Conservation (phyloP, 1,140 invertebrate species). For the Drepana arcuata region DNA sequence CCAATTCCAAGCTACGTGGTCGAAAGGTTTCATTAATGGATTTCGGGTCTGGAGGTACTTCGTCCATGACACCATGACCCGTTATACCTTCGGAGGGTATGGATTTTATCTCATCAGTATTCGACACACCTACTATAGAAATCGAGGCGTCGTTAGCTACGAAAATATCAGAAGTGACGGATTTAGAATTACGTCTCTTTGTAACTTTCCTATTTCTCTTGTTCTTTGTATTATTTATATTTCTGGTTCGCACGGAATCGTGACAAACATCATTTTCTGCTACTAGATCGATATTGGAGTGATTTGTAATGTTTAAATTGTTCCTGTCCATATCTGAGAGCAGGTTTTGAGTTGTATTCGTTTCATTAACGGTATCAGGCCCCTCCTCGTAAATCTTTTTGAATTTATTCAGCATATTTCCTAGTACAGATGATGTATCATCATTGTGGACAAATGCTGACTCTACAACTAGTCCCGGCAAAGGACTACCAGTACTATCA, state of each 20-base stretch:
- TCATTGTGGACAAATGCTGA: slow-evolving; percentile 10
- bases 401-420: slow-evolving; percentile 33
- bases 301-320: too few relatives aligned
- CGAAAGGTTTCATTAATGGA: slow-evolving; percentile 18
- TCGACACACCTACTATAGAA: too few relatives aligned
- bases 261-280: too few relatives aligned
- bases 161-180: too few relatives aligned
- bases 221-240: too few relatives aligned
- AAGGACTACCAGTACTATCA: slow-evolving; percentile 33
- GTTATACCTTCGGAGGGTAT: slow-evolving; percentile 40
- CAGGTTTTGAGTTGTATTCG: slow-evolving; percentile 33
- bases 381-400: slow-evolving; percentile 27
- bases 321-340: slow-evolving; percentile 23
- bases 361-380: slow-evolving; percentile 13
- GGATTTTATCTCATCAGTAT: too few relatives aligned
- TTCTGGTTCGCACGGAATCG: too few relatives aligned
- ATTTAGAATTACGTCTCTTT: too few relatives aligned
- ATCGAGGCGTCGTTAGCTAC: too few relatives aligned
- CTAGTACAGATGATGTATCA: too few relatives aligned
- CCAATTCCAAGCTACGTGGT: slow-evolving; percentile 27
- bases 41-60: slow-evolving; percentile 25
- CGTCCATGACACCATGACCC: slow-evolving; percentile 32
- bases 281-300: too few relatives aligned
- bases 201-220: too few relatives aligned
- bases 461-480: slow-evolving; percentile 42